These are phyloP conservation scores for Rhopalosiphum padi DNA, from an alignment of 1,140 invertebrate species.

Conservation along the genomic window DNA sequence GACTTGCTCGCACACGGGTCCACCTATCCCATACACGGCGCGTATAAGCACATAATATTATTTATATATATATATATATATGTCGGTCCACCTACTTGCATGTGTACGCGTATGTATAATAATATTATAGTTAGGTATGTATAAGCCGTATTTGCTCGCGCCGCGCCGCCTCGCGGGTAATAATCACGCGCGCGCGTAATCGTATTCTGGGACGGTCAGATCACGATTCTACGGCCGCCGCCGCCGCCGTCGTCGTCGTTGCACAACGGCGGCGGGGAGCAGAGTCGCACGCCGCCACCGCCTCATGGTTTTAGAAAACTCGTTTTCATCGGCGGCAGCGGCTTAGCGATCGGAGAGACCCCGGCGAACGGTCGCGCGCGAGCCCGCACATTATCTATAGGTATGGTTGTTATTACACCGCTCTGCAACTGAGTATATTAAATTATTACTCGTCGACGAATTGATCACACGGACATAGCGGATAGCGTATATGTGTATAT, in stretches of 20 bases:
- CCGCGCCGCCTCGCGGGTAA: not conserved
- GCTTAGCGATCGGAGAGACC: not conserved
- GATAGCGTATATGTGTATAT: not conserved
- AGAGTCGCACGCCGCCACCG: not conserved
- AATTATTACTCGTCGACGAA: constrained; percentile 34
- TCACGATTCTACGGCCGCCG: constrained; percentile 19
- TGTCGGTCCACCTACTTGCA: not conserved
- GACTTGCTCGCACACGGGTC: not conserved
- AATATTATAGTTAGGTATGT: not conserved
- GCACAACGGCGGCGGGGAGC: not conserved
- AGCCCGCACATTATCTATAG: not conserved
- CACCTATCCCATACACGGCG: not conserved
- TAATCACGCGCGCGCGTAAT: constrained; percentile 39
- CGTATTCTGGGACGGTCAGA: constrained; percentile 48
- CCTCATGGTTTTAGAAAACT: constrained; percentile 35
- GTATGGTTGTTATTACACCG: not conserved
- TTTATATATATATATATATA: not conserved
- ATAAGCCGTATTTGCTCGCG: not conserved
- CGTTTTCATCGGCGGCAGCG: constrained; percentile 28
- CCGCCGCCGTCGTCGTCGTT: not conserved
- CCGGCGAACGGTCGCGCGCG: not conserved
- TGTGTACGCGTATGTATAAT: not conserved
- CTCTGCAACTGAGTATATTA: not conserved
- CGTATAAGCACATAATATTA: not conserved
- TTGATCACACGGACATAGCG: constrained; percentile 28